A percentile compares a stretch with the other conserved stretches of the same genome.
Evolutionary conservation across 2,888 invertebrate genomes (phyloP).

Genomic region (Trachelus tabidus): DNA sequence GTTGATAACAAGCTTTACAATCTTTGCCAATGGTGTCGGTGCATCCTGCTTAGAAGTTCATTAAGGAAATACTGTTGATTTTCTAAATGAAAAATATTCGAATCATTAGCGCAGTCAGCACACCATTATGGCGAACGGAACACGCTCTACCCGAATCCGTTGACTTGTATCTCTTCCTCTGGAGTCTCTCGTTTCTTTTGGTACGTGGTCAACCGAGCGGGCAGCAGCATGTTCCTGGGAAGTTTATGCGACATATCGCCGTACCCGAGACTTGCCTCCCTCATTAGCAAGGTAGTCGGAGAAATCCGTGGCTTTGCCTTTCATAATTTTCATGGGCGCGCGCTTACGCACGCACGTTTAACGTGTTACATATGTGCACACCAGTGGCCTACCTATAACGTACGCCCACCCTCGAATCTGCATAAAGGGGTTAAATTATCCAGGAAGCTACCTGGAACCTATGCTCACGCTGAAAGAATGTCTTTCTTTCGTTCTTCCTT

Average conservation of each 20-base stretch:
- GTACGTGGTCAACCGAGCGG: not conserved
- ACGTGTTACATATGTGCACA: not conserved
- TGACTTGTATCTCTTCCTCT: not conserved
- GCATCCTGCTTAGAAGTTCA: not conserved
- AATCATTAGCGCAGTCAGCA: not conserved
- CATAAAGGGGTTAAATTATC: slow-evolving; percentile 46
- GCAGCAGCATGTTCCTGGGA: slow-evolving; percentile 21
- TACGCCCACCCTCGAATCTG: slow-evolving; percentile 36
- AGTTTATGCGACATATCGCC: slow-evolving; percentile 31
- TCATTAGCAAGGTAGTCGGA: slow-evolving; percentile 47
- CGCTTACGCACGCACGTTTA: slow-evolving; percentile 24
- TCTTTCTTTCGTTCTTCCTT: slow-evolving; percentile 27
- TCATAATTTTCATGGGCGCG: slow-evolving; percentile 38
- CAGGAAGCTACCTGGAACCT: slow-evolving; percentile 39
- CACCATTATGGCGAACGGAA: not conserved
- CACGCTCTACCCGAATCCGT: not conserved
- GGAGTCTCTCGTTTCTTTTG: not conserved
- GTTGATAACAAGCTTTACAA: not conserved
- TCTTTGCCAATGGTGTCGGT: not conserved
- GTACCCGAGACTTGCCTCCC: slow-evolving; percentile 21
- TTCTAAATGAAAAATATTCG: not conserved
- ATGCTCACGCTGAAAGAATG: slow-evolving; percentile 39
- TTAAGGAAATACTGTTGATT: not conserved
- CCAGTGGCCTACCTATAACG: slow-evolving; percentile 18
- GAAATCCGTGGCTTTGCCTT: slow-evolving; percentile 30